Base-by-base conservation (phyloP, 2,797 vertebrate species). In the Lerista edwardsae region DNA sequence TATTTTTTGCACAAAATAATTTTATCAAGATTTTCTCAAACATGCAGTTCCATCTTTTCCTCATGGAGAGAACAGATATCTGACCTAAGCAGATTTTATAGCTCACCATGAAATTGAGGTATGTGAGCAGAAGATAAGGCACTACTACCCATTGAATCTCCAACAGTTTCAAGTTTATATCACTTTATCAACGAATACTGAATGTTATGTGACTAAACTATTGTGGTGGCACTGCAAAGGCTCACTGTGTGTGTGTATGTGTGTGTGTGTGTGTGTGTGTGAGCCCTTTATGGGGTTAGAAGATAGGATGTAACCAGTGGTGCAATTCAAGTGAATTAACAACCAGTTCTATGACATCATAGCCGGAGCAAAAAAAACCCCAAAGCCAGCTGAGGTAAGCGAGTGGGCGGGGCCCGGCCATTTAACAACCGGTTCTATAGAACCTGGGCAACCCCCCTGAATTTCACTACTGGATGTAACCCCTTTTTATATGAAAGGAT, bases 21-120 rank as follows among this genome's bases (percentile, higher is more conserved):
- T 77, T 84, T 91, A 87, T 86, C 72, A 83, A 78, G 87, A 81
- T 89, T 41, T 86, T 75, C 23, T 39, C 90, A 75, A 86, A 79
- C 1, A 75, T 79, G 19, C 47, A 61, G 47, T 76, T 87, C 75
- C 27, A 65, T 86, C 86, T 27, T 71, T 77, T 82, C 72, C 82
- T n/a, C 34, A 75, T 80, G 78, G 79, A 74, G 55, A 51, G 87
- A 25, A 8, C 62, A 21, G 81, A 83, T 77, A 84, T 85, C 75
- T 77, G 65, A 88, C 83, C 78, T 88, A 73, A 51, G 86, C 74
- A 91, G 44, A 87, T 89, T 75, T 88, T 76, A 86, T 59, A 81
- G 36, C 79, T 85, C 83, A 62, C 75, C 39, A 41, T 85, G 83
- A 84, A 71, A 85, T 79, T 88, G 79, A 88, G 83, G 83, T 84